Percentiles rank a stretch among this genome's conserved stretches.
Evolutionary conservation across 2,797 vertebrate species (phyloP).

Genomic region (Eulemur mongoz): DNA sequence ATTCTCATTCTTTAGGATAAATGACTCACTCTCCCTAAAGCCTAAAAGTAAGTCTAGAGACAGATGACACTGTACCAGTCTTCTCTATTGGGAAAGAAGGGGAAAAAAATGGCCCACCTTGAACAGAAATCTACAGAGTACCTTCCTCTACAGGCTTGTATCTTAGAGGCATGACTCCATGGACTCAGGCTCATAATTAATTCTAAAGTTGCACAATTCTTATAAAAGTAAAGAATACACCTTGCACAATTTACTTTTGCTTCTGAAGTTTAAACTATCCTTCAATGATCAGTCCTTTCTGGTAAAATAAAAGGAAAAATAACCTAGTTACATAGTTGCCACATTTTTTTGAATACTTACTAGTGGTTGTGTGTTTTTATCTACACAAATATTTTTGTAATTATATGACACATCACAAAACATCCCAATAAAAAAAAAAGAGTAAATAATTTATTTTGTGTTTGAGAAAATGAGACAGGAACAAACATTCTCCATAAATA

Average conservation of each 20-base stretch:
- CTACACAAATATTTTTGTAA: not conserved
- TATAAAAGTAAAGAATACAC: not conserved
- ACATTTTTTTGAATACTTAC: not conserved
- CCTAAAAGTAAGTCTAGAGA: not conserved
- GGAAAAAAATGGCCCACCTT: not conserved
- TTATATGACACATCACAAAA: not conserved
- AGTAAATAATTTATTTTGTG: not conserved
- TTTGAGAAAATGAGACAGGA: not conserved
- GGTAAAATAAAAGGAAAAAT: conserved; percentile 6
- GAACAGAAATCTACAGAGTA: not conserved
- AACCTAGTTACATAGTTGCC: not conserved
- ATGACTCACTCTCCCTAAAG: not conserved
- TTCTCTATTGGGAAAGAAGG: not conserved
- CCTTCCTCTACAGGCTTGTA: not conserved
- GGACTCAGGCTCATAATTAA: not conserved
- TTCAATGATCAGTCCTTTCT: not conserved
- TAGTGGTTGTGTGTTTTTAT: not conserved
- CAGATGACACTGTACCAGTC: not conserved
- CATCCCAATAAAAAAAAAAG: not conserved
- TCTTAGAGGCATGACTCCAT: not conserved
- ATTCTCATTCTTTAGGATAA: not conserved
- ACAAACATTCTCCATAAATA: not conserved
- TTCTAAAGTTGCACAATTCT: not conserved
- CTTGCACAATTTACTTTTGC: not conserved
- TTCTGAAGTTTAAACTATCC: not conserved